Base-by-base conservation (phyloP, 2,888 invertebrate species). In the Eudasyphora cyanicolor region DNA sequence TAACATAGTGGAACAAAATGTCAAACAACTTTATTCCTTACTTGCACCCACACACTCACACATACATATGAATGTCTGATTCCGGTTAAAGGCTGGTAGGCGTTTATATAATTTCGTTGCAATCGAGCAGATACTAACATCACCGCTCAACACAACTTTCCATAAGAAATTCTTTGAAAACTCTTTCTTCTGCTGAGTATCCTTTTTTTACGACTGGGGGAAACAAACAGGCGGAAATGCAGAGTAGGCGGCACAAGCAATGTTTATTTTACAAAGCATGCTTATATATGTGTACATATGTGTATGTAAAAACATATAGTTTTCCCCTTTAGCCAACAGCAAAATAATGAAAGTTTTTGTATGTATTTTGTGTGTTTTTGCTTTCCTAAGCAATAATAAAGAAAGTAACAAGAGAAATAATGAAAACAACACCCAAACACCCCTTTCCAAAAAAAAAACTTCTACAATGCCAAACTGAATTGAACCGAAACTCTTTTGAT, bases 321-420 rank as follows among this genome's bases (percentile, higher is more conserved):
- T n/a, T n/a, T 79, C 69, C 24, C 45, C 0, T 75, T 69, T 75
- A 62, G 45, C 79, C 75, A 1, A 24, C 32, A 74, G 38, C 27
- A 24, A 70, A 49, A 75, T 79, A 79, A 79, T 49, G 51, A 75
- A 79, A 79, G 60, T 79, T 27, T 79, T n/a, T n/a, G n/a, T n/a
- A n/a, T n/a, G n/a, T n/a, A n/a, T n/a, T n/a, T n/a, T n/a, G n/a
- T n/a, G n/a, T n/a, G n/a, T n/a, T n/a, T n/a, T 74, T 79, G 57
- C 74, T 74, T 79, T 67, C 32, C 57, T 74, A 32, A 74, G 69
- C 74, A 79, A 74, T 6, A 75, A 57, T 75, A 54, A 75, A 79
- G 69, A 75, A 79, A 70, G 67, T 45, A 69, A 27, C 67, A 67
- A 73, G 32, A 64, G 64, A 35, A 32, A 12, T 51, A 49, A 51